phyloP scores from a whole-genome alignment of 2,113 vertebrate species.

The Lepisosteus osseus region DNA sequence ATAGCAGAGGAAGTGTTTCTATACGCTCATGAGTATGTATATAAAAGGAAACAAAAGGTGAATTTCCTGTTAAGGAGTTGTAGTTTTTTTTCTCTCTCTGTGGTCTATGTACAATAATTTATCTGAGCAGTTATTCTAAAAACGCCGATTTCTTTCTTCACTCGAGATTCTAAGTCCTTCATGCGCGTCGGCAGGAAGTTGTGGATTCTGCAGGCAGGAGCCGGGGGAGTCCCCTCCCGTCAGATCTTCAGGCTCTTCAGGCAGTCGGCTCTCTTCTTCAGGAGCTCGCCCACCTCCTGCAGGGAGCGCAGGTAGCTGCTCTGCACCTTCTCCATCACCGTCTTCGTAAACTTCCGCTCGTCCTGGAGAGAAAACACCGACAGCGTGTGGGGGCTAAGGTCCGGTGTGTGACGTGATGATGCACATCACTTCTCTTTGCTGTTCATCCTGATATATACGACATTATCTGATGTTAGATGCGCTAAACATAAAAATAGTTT shows the following conservation, averaged over 20 bases:
- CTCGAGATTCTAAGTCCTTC: conserved; percentile 71
- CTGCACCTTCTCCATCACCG: conserved; percentile 88
- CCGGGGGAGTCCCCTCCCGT: conserved; percentile 26
- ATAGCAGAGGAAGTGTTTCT: conserved; percentile 39
- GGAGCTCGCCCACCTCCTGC: conserved; percentile 89
- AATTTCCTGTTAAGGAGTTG: conserved; percentile 59
- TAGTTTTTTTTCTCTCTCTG: conserved; percentile 52
- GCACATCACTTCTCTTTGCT: no score
- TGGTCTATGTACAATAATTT: conserved; percentile 93
- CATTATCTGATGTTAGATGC: no score
- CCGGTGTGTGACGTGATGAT: no score
- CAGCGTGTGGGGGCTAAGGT: background rate
- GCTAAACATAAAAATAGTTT: no score
- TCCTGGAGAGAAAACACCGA: conserved; percentile 67
- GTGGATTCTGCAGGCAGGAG: conserved; percentile 50
- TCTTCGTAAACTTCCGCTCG: conserved; percentile 80
- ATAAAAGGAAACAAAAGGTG: conserved; percentile 51
- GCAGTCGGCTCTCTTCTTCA: conserved; percentile 89
- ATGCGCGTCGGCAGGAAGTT: conserved; percentile 74
- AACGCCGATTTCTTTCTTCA: conserved; percentile 38
- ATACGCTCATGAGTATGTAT: conserved; percentile 66
- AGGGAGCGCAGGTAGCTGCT: conserved; percentile 92
- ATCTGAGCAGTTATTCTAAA: conserved; percentile 59
- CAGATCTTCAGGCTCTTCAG: conserved; percentile 92
- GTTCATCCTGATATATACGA: no score